phyloP scores from a whole-genome alignment of 2,888 invertebrate species.

The Lamellibrachia columna region DNA sequence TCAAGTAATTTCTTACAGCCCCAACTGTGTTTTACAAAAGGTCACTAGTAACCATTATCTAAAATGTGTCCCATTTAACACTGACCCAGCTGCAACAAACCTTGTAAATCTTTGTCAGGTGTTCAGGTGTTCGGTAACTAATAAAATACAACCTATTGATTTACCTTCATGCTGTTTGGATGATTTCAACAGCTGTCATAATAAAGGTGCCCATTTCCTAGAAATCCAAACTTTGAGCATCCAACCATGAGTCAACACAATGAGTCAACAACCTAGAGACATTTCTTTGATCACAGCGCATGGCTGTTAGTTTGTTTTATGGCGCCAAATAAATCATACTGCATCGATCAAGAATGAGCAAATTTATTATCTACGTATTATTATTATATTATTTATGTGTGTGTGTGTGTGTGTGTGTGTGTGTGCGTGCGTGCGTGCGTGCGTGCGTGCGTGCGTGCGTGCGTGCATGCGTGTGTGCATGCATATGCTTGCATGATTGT shows the following conservation, averaged over 20 bases:
- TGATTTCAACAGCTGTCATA: not conserved
- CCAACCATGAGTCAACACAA: not conserved
- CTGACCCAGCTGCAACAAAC: not conserved
- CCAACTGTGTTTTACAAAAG: too few species aligned
- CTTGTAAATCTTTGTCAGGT: not conserved
- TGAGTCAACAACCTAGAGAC: not conserved
- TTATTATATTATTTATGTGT: not conserved
- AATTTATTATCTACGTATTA: not conserved
- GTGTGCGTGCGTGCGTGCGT: too few species aligned
- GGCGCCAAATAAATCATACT: not conserved
- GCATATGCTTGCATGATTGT: too few species aligned
- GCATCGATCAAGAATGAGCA: not conserved
- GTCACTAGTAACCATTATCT: too few species aligned
- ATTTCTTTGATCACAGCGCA: not conserved
- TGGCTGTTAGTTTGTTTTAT: not conserved
- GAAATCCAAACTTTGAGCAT: not conserved
- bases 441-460: too few species aligned
- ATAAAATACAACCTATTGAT: not conserved
- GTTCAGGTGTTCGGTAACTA: not conserved
- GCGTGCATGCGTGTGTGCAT: too few species aligned
- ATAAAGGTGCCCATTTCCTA: not conserved
- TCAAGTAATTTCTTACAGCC: too few species aligned
- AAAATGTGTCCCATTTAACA: not conserved
- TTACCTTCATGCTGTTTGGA: not conserved
- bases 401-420: too few species aligned